These are phyloP conservation scores for Leucophenga montana DNA, from an alignment of 2,888 invertebrate species.

Conservation along the genomic window DNA sequence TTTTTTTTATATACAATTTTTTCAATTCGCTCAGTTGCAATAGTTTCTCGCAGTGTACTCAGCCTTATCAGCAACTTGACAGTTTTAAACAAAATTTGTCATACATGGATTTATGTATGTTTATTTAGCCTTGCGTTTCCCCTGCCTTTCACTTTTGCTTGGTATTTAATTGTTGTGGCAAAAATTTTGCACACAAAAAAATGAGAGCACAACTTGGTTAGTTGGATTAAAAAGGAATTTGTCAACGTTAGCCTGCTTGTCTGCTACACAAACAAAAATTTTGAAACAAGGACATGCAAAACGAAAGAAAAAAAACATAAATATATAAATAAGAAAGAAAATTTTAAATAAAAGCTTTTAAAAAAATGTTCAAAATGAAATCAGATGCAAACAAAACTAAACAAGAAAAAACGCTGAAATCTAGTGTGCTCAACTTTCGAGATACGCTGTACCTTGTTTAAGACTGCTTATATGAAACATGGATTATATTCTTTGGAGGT, in stretches of 20 bases:
- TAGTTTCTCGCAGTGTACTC: neutral
- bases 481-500: no score
- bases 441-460: no score
- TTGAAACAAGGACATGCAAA: neutral
- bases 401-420: no score
- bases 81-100: slow-evolving; percentile 62
- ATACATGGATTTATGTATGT: slow-evolving; percentile 59
- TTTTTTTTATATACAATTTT: no score
- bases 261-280: neutral
- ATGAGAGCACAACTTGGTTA: slow-evolving; percentile 13
- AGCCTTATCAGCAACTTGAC: slow-evolving; percentile 42
- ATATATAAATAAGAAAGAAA: neutral
- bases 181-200: neutral
- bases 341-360: neutral
- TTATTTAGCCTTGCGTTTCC: neutral
- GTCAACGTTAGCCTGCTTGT: slow-evolving; percentile 38
- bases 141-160: neutral
- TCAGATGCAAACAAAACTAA: neutral
- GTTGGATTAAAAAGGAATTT: slow-evolving; percentile 60
- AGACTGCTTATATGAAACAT: no score
- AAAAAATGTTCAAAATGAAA: neutral
- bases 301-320: neutral
- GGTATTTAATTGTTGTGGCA: slow-evolving; percentile 4
- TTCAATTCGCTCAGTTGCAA: neutral
- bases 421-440: no score